Conservation (phyloP, 2,797 vertebrate species). For the Chromis chromis region DNA sequence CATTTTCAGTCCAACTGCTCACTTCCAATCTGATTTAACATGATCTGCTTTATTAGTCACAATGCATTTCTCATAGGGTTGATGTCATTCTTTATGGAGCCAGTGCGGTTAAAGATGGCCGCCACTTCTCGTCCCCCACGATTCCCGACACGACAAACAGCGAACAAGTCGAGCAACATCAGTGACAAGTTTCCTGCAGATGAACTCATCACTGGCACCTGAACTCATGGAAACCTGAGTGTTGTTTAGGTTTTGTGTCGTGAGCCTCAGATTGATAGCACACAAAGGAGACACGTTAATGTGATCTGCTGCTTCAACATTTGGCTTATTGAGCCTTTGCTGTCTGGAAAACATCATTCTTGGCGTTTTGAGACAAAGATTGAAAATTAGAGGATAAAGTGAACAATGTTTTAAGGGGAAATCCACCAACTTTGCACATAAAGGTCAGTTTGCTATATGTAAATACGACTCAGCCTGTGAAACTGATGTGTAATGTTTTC, state of each 20-base stretch:
- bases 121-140: conserved; percentile 34
- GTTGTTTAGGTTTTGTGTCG: conserved; percentile 41
- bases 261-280: conserved; percentile 21
- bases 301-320: conserved; percentile 24
- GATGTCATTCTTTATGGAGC: conserved; percentile 53
- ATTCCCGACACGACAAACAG: conserved; percentile 34
- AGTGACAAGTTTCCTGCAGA: conserved; percentile 34
- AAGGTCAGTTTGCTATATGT: not conserved
- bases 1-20: conserved; percentile 21
- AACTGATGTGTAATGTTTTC: not conserved
- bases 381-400: not conserved
- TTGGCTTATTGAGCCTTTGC: not conserved
- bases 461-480: not conserved
- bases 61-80: conserved; percentile 36
- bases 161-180: conserved; percentile 16
- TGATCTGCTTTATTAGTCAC: conserved; percentile 46
- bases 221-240: conserved; percentile 27
- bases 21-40: conserved; percentile 43
- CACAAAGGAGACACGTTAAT: conserved; percentile 32
- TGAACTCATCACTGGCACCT: conserved; percentile 29
- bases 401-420: not conserved
- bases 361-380: not conserved
- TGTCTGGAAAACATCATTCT: conserved; percentile 18
- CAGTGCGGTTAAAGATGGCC: conserved; percentile 36
- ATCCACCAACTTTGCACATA: not conserved